Evolutionary conservation across 2,113 vertebrate species (phyloP), one percentile per base, ranked within the genome.

Genomic region (Myrmecophaga tridactyla): DNA sequence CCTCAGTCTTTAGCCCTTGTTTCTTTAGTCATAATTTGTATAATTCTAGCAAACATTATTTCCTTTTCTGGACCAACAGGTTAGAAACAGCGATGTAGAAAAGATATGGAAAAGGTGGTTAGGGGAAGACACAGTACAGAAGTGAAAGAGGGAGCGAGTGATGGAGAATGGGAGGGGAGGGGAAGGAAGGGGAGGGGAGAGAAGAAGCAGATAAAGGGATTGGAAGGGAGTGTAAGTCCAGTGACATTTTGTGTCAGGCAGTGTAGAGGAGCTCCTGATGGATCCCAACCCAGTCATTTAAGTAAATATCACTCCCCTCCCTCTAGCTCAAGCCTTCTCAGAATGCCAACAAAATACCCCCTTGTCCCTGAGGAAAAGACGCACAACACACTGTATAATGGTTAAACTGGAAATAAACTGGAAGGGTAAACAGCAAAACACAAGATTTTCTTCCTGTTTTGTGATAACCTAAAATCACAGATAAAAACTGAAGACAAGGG

Each of bases 231-330:
- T 25, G 82, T 25, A 70, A 20, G 3, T n/a, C 51, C 21, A 4
- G 17, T 4, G 53, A 60, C 0, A 1, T 15, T 56, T 56, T 4
- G 6, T n/a, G 31, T 21, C 29, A 7, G n/a, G 2, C 9, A 4
- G 20, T n/a, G 17, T 36, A 36, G 11, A 7, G 23, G 53, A 82
- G 36, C 3, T n/a, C 65, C n/a, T 18, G 20, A 1, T 29, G 31
- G 14, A 31, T 70, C n/a, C 34, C 4, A 5, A 0, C 2, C 9
- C 4, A 7, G 25, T 36, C 76, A 15, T 39, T 25, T 36, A 13
- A 72, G 29, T n/a, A 20, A 65, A 65, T 1, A 18, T 13, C 41
- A 36, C n/a, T 6, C 7, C n/a, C 3, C 18, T 21, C 8, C 34
- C n/a, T 39, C 20, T 10, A 25, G 58, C 29, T 21, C 48, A 6